Evolutionary conservation across 2,113 vertebrate species (phyloP), one percentile per base, ranked within the genome.

Genomic region (Dromiciops gliroides): DNA sequence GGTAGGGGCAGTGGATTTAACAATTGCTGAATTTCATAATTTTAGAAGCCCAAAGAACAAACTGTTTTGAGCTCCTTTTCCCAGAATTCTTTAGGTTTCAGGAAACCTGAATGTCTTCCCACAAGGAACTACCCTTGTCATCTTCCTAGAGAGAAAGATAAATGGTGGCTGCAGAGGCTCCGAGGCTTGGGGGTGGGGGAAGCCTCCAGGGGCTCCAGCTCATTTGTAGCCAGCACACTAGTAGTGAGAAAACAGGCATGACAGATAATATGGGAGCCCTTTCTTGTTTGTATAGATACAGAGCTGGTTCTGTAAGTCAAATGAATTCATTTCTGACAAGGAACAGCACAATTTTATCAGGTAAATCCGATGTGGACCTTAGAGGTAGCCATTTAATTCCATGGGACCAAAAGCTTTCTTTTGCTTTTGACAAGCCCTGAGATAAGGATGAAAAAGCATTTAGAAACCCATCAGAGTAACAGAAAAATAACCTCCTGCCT

Each of bases 201-300:
- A 16, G 89, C 92, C 52, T 95, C 53, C 96, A 96, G 95, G 91
- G 96, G 95, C 92, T 96, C 9, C 94, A 3, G 22, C 56, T 98
- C 60, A 75, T 96, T 94, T 95, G 93, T 90, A 95, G 96, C 47
- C 37, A 91, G 90, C 90, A 94, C 49, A 8, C 10, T 89, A 90
- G 8, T 88, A 10, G 91, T 22, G 47, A 93, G 83, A 93, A 96
- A 98, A 96, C 50, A 25, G 25, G 37, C 16, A 28, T 88, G 92
- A 92, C 0, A 0, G 0, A 92, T 14, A 95, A 0, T 0, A 95
- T 56, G 25, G 93, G 0, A 92, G 26, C 3, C 94, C 95, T 94
- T n/a, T 3, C 8, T 49, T 95, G 31, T 88, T 95, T 75, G 95
- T 31, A 49, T 16, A 96, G 52, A 28, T 89, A 95, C 0, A 94